Percentiles rank a stretch among this genome's conserved stretches.
phyloP scores from a whole-genome alignment of 2,797 vertebrate species.

The Megaceryle alcyon region DNA sequence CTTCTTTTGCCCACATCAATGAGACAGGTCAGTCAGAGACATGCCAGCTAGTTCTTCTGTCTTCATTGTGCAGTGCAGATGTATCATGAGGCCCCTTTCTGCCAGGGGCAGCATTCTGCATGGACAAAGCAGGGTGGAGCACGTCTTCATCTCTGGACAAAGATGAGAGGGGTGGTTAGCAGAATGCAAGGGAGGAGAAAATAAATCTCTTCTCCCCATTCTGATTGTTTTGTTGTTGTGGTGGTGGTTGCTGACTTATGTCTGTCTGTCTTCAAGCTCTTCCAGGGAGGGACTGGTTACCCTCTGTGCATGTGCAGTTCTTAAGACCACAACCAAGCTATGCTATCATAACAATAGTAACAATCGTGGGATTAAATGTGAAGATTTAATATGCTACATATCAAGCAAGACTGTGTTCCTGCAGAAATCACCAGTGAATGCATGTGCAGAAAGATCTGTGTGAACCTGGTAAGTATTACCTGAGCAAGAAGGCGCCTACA shows the following conservation, averaged over 20 bases:
- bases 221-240: not conserved
- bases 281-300: not conserved
- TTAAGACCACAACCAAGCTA: not conserved
- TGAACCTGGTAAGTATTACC: not conserved
- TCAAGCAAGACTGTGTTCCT: not conserved
- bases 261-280: not conserved
- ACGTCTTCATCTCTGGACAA: not conserved
- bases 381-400: not conserved
- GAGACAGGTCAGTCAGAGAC: not conserved
- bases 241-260: not conserved
- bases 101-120: not conserved
- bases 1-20: not conserved
- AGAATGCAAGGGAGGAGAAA: not conserved
- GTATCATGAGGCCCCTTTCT: not conserved
- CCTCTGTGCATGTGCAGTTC: not conserved
- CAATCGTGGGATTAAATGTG: not conserved
- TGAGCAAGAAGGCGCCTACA: not conserved
- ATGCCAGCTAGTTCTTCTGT: not conserved
- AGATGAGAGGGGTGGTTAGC: not conserved
- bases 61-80: not conserved
- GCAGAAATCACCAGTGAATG: not conserved
- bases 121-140: constrained; percentile 23
- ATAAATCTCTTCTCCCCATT: not conserved
- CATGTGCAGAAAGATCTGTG: not conserved
- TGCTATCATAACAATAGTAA: not conserved